These are phyloP conservation scores for Alcedo quadribrachys DNA, from an alignment of 2,797 vertebrate species.

Conservation along the genomic window DNA sequence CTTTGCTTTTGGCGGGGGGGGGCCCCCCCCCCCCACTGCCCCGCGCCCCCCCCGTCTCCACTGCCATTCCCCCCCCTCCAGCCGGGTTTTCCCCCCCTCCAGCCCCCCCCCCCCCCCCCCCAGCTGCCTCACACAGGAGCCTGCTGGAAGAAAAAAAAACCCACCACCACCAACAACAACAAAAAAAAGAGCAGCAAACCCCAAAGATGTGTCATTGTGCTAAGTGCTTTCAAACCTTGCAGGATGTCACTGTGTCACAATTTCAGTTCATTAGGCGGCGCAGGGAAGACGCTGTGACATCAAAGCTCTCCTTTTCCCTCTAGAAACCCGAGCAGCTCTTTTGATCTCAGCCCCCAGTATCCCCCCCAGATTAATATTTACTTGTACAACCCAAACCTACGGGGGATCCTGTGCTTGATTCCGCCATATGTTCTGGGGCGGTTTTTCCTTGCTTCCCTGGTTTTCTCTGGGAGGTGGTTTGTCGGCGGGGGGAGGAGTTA, in stretches of 20 bases:
- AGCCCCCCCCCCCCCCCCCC: background rate
- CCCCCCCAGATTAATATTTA: constrained; percentile 85
- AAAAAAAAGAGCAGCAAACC: constrained; percentile 24
- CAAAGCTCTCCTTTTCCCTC: constrained; percentile 85
- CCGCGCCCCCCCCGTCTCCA: background rate
- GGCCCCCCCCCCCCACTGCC: no score
- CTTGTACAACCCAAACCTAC: constrained; percentile 86
- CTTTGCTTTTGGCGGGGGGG: no score
- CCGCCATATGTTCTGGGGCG: constrained; percentile 80
- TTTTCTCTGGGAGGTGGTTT: constrained; percentile 15
- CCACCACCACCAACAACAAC: no score
- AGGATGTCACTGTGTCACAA: constrained; percentile 66
- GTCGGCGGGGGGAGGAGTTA: background rate
- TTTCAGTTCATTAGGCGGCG: constrained; percentile 71
- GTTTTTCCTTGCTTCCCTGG: constrained; percentile 28
- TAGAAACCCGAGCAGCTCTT: constrained; percentile 82
- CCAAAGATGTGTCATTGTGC: constrained; percentile 39
- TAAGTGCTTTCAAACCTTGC: constrained; percentile 60
- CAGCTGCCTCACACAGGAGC: background rate
- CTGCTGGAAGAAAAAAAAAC: background rate
- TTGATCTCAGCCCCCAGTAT: constrained; percentile 85
- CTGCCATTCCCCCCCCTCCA: background rate
- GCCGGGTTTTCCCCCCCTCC: background rate
- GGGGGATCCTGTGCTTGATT: constrained; percentile 80
- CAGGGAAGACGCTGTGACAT: constrained; percentile 75